Evolutionary conservation across 2,888 invertebrate species (phyloP).

Genomic region (Chesias legatella): DNA sequence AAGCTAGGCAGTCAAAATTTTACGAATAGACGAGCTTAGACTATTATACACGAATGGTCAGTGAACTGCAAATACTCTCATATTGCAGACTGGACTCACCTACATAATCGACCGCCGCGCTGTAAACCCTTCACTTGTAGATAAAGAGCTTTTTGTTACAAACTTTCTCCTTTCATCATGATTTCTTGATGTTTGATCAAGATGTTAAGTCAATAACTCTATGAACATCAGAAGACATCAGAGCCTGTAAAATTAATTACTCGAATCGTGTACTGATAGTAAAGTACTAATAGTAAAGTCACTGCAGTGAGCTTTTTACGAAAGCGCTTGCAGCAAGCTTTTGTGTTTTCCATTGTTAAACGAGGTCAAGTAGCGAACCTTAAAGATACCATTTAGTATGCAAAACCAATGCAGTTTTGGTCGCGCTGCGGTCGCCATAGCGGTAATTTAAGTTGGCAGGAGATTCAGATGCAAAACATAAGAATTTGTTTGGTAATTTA

Average conservation of each 20-base stretch:
- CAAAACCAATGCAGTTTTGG: constrained; percentile 19
- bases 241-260: no score
- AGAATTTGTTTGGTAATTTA: constrained; percentile 2
- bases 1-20: constrained; percentile 1
- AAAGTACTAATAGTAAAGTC: no score
- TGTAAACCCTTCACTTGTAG: constrained; percentile 32
- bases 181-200: no score
- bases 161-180: no score
- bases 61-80: constrained; percentile 21
- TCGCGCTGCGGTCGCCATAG: constrained; percentile 32
- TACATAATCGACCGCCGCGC: no score
- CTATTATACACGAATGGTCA: constrained; percentile 9
- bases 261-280: no score
- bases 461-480: constrained; percentile 5
- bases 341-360: constrained; percentile 1
- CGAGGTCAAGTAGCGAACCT: constrained; percentile 9
- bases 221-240: no score
- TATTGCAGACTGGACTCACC: constrained; percentile 8
- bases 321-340: no score
- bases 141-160: neutral
- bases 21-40: no score
- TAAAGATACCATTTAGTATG: constrained; percentile 16
- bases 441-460: constrained; percentile 27
- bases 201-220: no score
- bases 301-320: no score